Percentiles rank a stretch among this genome's conserved stretches.
phyloP scores from a whole-genome alignment of 2,888 invertebrate genomes.

The Cosmorhoe ocellata region DNA sequence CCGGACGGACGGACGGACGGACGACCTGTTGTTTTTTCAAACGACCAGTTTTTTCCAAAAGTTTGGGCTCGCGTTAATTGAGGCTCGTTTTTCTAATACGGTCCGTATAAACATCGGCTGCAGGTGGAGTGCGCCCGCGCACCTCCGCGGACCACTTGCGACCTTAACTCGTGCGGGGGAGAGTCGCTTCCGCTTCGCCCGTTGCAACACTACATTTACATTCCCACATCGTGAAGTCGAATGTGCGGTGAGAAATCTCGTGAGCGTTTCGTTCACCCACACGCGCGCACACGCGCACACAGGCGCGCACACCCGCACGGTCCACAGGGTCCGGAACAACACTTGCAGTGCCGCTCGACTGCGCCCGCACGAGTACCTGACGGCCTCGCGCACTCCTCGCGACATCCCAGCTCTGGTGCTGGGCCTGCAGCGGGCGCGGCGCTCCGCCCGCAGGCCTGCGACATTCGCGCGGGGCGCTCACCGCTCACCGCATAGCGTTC shows the following conservation, averaged over 20 bases:
- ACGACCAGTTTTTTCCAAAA: constrained; percentile 55
- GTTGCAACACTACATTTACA: background rate
- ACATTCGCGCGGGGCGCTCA: too few species aligned
- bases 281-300: background rate
- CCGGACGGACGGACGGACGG: constrained; percentile 40
- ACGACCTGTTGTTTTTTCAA: constrained; percentile 54
- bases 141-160: background rate
- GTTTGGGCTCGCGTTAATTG: constrained; percentile 60
- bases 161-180: background rate
- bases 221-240: background rate
- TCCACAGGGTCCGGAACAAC: too few species aligned
- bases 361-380: too few species aligned
- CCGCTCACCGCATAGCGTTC: too few species aligned
- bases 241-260: constrained; percentile 8
- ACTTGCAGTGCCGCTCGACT: too few species aligned
- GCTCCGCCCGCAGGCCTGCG: too few species aligned
- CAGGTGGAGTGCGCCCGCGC: constrained; percentile 20
- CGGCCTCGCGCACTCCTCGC: too few species aligned
- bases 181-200: background rate
- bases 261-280: background rate
- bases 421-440: background rate
- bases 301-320: background rate
- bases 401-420: background rate
- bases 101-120: constrained; percentile 49
- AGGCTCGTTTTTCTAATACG: constrained; percentile 57